phyloP scores from a whole-genome alignment of 2,888 invertebrate species.

The Nebria brevicollis region DNA sequence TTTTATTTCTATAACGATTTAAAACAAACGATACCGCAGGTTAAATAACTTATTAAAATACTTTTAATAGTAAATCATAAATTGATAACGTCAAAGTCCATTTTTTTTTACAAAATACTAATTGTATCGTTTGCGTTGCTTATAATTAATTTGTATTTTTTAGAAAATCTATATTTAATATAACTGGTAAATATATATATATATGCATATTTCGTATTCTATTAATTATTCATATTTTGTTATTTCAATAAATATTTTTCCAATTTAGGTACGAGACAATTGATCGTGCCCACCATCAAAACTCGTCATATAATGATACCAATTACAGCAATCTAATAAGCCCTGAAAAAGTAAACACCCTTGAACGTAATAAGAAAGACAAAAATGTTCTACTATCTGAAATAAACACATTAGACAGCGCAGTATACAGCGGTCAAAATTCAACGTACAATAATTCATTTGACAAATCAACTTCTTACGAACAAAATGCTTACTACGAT shows the following conservation, averaged over 20 bases:
- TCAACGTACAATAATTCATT: slow-evolving; percentile 37
- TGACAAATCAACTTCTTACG: slow-evolving; percentile 24
- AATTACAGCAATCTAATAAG: slow-evolving; percentile 60
- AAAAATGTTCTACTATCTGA: slow-evolving; percentile 56
- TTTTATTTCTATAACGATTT: background rate
- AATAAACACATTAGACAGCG: slow-evolving; percentile 57
- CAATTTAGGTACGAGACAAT: slow-evolving; percentile 39
- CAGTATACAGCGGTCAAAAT: slow-evolving; percentile 56
- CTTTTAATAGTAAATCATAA: too few species aligned
- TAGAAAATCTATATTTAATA: too few species aligned
- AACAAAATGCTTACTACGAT: slow-evolving; percentile 12
- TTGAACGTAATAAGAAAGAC: slow-evolving; percentile 58
- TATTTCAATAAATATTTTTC: background rate
- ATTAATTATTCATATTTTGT: slow-evolving; percentile 14
- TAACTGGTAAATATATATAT: background rate
- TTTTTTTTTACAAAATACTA: too few species aligned
- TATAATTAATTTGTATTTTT: too few species aligned
- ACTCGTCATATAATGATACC: slow-evolving; percentile 55
- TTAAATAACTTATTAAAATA: too few species aligned
- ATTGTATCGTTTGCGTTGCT: too few species aligned
- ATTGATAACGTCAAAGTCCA: too few species aligned
- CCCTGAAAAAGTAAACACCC: slow-evolving; percentile 61
- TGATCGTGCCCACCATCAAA: slow-evolving; percentile 45
- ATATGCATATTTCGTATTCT: background rate
- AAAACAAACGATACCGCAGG: too few species aligned